Evolutionary conservation across 53 echinoderm and acorn worm genomes (phyloP).

Genomic region (Echinometra lucunter): DNA sequence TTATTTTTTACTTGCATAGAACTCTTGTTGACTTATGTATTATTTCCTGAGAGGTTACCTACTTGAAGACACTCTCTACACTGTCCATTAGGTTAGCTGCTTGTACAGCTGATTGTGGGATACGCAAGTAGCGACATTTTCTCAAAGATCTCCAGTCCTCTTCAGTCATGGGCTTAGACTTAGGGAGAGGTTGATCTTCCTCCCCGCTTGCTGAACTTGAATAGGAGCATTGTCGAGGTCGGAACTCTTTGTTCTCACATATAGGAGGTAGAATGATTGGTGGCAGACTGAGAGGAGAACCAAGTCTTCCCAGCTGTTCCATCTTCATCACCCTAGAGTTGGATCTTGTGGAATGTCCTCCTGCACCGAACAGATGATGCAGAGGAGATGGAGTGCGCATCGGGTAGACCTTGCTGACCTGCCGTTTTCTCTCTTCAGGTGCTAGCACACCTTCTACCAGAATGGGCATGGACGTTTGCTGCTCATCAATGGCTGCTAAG

Average conservation of each 20-base stretch:
- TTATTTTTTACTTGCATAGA: neutral
- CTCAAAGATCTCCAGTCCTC: conserved; percentile 92
- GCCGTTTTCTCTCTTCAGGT: conserved; percentile 82
- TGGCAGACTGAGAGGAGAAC: conserved; percentile 70
- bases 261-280: conserved; percentile 76
- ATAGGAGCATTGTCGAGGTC: conserved; percentile 29
- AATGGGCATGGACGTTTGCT: conserved; percentile 46
- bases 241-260: conserved; percentile 50
- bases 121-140: conserved; percentile 88
- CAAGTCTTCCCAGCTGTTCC: neutral
- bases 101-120: conserved; percentile 44
- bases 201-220: conserved; percentile 4
- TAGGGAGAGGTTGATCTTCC: conserved; percentile 15
- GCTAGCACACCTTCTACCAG: conserved; percentile 67
- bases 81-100: conserved; percentile 8
- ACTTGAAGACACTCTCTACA: conserved; percentile 49
- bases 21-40: neutral
- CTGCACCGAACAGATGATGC: conserved; percentile 8
- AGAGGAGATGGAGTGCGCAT: conserved; percentile 67
- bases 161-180: conserved; percentile 70
- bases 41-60: neutral
- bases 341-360: neutral
- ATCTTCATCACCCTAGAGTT: neutral
- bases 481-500: conserved; percentile 54
- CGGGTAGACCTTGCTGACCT: conserved; percentile 86